Conservation (phyloP, 1,140 invertebrate species). For the Alviniconcha marisindica region DNA sequence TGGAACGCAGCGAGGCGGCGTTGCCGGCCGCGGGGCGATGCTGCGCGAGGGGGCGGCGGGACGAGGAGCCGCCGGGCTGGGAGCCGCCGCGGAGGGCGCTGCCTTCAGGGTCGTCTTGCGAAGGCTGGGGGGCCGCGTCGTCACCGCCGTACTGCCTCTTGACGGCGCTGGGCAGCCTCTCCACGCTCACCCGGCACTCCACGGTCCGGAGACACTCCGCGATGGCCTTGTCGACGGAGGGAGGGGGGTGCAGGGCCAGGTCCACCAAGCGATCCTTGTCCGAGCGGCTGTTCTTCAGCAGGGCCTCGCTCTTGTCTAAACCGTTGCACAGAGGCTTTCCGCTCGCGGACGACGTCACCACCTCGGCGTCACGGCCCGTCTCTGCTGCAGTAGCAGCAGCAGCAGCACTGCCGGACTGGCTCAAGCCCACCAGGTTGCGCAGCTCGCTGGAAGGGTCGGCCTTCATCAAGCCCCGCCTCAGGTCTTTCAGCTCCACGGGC, state of each 20-base stretch:
- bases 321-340: not conserved
- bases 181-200: conserved; percentile 27
- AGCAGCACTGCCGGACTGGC: too few relatives aligned
- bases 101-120: not conserved
- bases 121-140: not conserved
- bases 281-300: not conserved
- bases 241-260: not conserved
- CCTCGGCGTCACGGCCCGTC: too few relatives aligned
- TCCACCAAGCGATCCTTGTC: not conserved
- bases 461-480: not conserved
- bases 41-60: not conserved
- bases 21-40: not conserved
- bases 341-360: not conserved
- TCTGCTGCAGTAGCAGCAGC: too few relatives aligned
- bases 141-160: not conserved
- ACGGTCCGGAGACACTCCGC: not conserved
- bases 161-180: not conserved
- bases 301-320: not conserved
- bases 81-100: not conserved
- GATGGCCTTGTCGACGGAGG: conserved; percentile 1
- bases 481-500: not conserved
- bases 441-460: not conserved
- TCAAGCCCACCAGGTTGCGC: not conserved
- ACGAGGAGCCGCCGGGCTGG: too few relatives aligned
- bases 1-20: not conserved